Evolutionary conservation across 2,797 vertebrate genomes (phyloP).

Genomic region (Spinus olivaceus): DNA sequence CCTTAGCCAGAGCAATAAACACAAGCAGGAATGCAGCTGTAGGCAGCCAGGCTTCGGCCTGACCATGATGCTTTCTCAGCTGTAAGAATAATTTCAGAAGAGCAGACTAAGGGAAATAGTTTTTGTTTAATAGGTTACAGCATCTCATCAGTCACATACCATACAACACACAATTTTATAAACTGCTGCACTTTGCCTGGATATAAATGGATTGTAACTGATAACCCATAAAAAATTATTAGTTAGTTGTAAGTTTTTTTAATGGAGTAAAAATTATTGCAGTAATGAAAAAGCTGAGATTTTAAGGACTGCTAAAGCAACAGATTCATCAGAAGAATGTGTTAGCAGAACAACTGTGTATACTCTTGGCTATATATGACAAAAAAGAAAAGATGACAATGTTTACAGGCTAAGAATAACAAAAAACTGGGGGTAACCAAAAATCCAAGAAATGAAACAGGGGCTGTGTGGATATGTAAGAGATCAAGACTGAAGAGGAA

Average conservation of each 20-base stretch:
- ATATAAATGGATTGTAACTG: slow-evolving; percentile 40
- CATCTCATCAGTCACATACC: neutral
- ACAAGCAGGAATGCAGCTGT: neutral
- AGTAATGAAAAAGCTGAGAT: slow-evolving; percentile 20
- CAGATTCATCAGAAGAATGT: neutral
- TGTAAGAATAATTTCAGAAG: slow-evolving; percentile 13
- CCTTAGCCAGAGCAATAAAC: neutral
- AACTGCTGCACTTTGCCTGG: slow-evolving; percentile 23
- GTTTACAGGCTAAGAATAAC: neutral
- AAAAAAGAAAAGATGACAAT: neutral
- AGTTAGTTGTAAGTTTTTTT: slow-evolving; percentile 15
- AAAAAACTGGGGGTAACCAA: neutral
- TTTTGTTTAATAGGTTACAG: slow-evolving; percentile 11
- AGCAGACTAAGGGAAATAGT: slow-evolving; percentile 1
- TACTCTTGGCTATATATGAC: neutral
- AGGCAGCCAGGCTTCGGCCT: neutral
- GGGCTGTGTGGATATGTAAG: neutral
- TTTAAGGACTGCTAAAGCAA: slow-evolving; percentile 19
- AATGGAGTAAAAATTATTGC: neutral
- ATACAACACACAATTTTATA: neutral
- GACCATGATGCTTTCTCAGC: neutral
- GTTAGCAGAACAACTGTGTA: neutral
- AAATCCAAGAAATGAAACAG: neutral
- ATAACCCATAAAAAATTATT: slow-evolving; percentile 48
- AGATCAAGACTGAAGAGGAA: neutral